Conservation (phyloP, 1,140 invertebrate species). For the Coelopa frigida region DNA sequence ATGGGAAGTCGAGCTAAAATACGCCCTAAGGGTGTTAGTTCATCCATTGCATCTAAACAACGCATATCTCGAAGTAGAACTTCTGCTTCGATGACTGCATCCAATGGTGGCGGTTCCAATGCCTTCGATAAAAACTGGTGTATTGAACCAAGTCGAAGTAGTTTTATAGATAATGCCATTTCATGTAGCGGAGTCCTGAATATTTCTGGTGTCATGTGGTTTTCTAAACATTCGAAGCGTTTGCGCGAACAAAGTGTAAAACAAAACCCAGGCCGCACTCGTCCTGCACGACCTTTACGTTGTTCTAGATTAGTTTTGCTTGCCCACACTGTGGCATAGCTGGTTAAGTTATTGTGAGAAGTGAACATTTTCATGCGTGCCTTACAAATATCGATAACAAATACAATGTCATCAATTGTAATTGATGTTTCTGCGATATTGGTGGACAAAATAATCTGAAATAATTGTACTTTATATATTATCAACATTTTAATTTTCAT, state of each 20-base stretch:
- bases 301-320: conserved; percentile 88
- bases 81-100: conserved; percentile 89
- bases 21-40: conserved; percentile 80
- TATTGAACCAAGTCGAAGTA: conserved; percentile 82
- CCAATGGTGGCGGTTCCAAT: conserved; percentile 86
- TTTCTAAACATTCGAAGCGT: conserved; percentile 68
- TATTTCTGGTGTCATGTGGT: conserved; percentile 92
- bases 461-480: background rate
- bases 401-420: conserved; percentile 95
- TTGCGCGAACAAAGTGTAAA: conserved; percentile 80
- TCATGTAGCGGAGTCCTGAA: conserved; percentile 93
- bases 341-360: conserved; percentile 92
- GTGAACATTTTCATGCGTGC: conserved; percentile 94
- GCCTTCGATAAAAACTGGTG: conserved; percentile 90
- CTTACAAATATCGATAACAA: conserved; percentile 91
- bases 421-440: conserved; percentile 93
- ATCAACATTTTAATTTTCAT: background rate
- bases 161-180: conserved; percentile 65
- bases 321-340: conserved; percentile 90
- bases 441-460: conserved; percentile 70
- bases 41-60: conserved; percentile 76
- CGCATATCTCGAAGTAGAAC: conserved; percentile 69
- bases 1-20: conserved; percentile 89
- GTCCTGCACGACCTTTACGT: conserved; percentile 80
- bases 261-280: conserved; percentile 79